phyloP scores from a whole-genome alignment of 2,888 invertebrate species.

The Lumbricus terrestris region DNA sequence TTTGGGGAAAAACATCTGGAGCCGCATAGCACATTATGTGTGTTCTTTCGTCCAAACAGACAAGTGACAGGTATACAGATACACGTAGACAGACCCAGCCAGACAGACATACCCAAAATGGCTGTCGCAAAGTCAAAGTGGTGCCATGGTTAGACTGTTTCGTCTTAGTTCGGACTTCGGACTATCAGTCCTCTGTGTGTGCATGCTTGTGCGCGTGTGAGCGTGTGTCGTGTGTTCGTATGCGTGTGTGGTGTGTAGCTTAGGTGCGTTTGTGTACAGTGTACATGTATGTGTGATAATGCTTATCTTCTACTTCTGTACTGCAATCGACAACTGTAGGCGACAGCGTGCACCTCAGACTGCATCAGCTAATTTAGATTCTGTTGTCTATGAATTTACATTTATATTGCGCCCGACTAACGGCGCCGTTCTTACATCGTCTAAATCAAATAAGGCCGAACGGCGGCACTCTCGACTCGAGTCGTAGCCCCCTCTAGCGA shows the following conservation, averaged over 20 bases:
- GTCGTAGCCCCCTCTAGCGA: neutral
- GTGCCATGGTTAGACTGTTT: neutral
- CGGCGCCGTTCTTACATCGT: neutral
- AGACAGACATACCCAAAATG: neutral
- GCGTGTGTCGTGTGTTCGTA: too few relatives aligned
- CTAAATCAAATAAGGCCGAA: neutral
- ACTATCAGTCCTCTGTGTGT: neutral
- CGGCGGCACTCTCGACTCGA: constrained; percentile 3
- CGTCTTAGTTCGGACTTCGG: neutral
- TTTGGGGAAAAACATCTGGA: too few relatives aligned
- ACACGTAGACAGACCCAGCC: neutral
- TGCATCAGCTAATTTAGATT: neutral
- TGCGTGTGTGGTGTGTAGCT: too few relatives aligned
- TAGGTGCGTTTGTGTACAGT: too few relatives aligned
- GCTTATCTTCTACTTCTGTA: neutral
- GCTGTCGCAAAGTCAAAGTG: neutral
- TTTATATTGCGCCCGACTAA: neutral
- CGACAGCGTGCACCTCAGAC: neutral
- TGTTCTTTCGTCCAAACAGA: neutral
- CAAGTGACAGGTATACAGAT: neutral
- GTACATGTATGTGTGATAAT: neutral
- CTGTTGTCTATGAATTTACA: constrained; percentile 3
- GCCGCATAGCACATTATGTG: too few relatives aligned
- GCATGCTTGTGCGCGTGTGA: too few relatives aligned
- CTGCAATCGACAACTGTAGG: neutral